Evolutionary conservation across 1,140 invertebrate genomes (phyloP).

Genomic region (Melanaphis sacchari): DNA sequence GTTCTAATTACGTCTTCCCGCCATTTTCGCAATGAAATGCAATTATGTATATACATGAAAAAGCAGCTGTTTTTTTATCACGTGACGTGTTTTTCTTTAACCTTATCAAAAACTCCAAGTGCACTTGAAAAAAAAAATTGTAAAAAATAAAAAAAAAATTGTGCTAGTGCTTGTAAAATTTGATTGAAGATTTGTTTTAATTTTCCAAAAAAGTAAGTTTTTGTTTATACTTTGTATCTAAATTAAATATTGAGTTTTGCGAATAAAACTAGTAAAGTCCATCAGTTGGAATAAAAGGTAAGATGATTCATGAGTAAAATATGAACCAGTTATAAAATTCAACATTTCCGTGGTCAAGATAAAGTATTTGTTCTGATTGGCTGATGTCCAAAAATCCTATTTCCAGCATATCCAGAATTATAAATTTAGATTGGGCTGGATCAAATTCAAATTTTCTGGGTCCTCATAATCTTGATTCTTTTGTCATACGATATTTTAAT

Average conservation of each 20-base stretch:
- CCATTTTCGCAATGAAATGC: slow-evolving; percentile 23
- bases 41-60: not conserved
- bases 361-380: slow-evolving; percentile 54
- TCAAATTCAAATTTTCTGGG: slow-evolving; percentile 59
- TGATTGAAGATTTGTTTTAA: slow-evolving; percentile 23
- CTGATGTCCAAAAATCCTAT: slow-evolving; percentile 50
- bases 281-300: not conserved
- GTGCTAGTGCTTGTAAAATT: slow-evolving; percentile 28
- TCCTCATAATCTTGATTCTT: not conserved
- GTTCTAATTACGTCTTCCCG: not conserved
- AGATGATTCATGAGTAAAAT: slow-evolving; percentile 20
- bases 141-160: slow-evolving; percentile 41
- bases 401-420: slow-evolving; percentile 58
- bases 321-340: slow-evolving; percentile 47
- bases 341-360: slow-evolving; percentile 34
- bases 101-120: slow-evolving; percentile 57
- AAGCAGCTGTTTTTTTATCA: slow-evolving; percentile 54
- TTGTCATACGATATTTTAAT: slow-evolving; percentile 20
- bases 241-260: not conserved
- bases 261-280: not conserved
- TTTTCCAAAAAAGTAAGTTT: slow-evolving; percentile 31
- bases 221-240: not conserved
- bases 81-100: slow-evolving; percentile 58
- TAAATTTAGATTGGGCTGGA: slow-evolving; percentile 58
- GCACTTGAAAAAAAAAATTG: slow-evolving; percentile 54